Base-by-base conservation (phyloP, 1,140 invertebrate genomes). In the Yoshiicerus persimilis region DNA sequence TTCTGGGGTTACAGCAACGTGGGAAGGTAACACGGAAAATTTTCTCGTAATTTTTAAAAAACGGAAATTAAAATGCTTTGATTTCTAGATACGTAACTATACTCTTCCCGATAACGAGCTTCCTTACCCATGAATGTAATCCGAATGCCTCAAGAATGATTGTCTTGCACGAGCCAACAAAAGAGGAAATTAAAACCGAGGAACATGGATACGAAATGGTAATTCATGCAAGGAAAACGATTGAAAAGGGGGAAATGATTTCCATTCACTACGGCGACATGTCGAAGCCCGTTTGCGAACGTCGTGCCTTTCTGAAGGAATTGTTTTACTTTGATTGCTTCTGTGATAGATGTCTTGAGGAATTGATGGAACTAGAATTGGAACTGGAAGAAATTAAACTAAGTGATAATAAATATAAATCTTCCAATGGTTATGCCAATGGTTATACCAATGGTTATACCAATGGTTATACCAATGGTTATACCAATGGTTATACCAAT, bases 91-190 rank as follows among this genome's bases (percentile, higher is more conserved):
- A 84, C 25, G 64, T 80, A 8, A 87, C 89, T n/a, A 32, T 87
- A 20, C 86, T 90, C 5, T 90, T 90, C 39, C 86, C 87, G 20
- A 85, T 86, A 64, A 20, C 39, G 2, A 88, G 70, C n/a, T 36
- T 90, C 10, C 47, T 90, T 39, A 77, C 85, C 9, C 89, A 90
- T 27, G 89, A 90, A 64, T 90, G 89, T 87, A 83, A 90, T 87
- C 89, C 89, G 11, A 90, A 90, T 41, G 88, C 87, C 6, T 5
- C 13, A n/a, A 41, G 87, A n/a, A n/a, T n/a, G n/a, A n/a, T n/a
- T n/a, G n/a, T n/a, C n/a, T n/a, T n/a, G n/a, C n/a, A n/a, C n/a
- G n/a, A n/a, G n/a, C n/a, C n/a, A n/a, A n/a, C n/a, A n/a, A n/a
- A n/a, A 39, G 23, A 87, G 87, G 62, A 47, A 47, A 2, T 13